Evolutionary conservation across 2,797 vertebrate genomes (phyloP), one percentile per base, ranked within the genome.

Genomic region (Neomorphus geoffroyi): DNA sequence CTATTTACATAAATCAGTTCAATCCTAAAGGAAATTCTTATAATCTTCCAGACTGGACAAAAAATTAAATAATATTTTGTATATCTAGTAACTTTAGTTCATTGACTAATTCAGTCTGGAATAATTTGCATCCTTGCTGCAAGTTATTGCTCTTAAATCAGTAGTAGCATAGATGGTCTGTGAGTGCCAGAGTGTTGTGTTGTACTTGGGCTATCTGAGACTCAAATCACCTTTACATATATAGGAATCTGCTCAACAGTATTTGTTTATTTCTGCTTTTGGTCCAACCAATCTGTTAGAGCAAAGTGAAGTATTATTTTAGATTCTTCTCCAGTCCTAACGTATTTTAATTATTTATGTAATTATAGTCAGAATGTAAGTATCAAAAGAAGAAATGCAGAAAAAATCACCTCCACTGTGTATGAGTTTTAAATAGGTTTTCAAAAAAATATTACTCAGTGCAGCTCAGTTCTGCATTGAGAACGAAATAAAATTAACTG

Each of bases 371-470:
- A 69, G 43, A 73, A 80, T 41, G 35, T 14, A 62, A 65, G 26
- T 51, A 32, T 54, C 11, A 48, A 77, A 84, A 71, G 39, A 89
- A 77, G 24, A 28, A 83, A 65, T 10, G 22, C 41, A 22, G 11
- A 78, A 75, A 65, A 86, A 90, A 79, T 22, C n/a, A 53, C 6
- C 33, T 85, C 23, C 62, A 9, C 14, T 67, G 7, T 17, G 3
- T 13, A 9, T 23, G 46, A 66, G 43, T 86, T 46, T 86, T 19
- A 75, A 83, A 33, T n/a, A 70, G 14, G 5, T 57, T 82, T 27
- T 6, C 11, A 2, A 33, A 27, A n/a, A 48, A 48, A 43, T 26
- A 5, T 28, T 85, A 2, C 32, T 72, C 0, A 0, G 6, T 74
- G 56, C 14, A 73, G 19, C n/a, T 58, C 28, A 35, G 32, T 61